Conservation (phyloP, 2,888 invertebrate genomes). For the Leucophora obtusa region DNA sequence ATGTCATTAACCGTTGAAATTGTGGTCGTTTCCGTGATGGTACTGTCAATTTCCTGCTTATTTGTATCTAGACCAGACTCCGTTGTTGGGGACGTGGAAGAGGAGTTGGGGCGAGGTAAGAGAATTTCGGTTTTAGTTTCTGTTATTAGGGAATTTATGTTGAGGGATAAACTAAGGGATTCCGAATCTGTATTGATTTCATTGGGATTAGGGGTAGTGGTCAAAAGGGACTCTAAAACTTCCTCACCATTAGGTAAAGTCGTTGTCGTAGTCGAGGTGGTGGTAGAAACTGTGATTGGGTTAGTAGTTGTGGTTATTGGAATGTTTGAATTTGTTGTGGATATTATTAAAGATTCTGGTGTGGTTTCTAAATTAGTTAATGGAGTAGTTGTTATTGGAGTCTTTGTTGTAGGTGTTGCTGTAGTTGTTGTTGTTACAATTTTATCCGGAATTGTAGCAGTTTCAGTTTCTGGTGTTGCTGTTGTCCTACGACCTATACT, state of each 20-base stretch:
- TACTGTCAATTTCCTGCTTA: conserved; percentile 43
- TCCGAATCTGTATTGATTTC: conserved; percentile 60
- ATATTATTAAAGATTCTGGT: conserved; percentile 68
- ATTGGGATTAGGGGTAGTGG: conserved; percentile 61
- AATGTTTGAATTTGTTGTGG: conserved; percentile 62
- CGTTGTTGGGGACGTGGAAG: conserved; percentile 64
- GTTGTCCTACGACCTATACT: conserved; percentile 76
- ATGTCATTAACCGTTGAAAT: conserved; percentile 37
- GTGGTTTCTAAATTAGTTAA: conserved; percentile 67
- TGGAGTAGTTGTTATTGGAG: conserved; percentile 67
- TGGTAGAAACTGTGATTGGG: conserved; percentile 67
- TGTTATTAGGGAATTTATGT: conserved; percentile 64
- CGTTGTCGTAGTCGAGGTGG: conserved; percentile 62
- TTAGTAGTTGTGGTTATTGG: conserved; percentile 60
- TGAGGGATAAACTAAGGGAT: conserved; percentile 55
- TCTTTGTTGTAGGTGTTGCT: conserved; percentile 68
- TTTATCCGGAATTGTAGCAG: conserved; percentile 66
- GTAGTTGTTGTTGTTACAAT: conserved; percentile 64
- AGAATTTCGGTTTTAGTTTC: conserved; percentile 35
- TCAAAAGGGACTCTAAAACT: conserved; percentile 46
- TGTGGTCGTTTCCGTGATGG: conserved; percentile 55
- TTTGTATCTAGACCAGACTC: conserved; percentile 69
- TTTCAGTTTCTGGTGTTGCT: conserved; percentile 66
- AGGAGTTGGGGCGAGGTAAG: conserved; percentile 47
- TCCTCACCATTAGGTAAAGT: conserved; percentile 46